Base-by-base conservation (phyloP, 2,797 vertebrate species). In the Acipenser ruthenus region DNA sequence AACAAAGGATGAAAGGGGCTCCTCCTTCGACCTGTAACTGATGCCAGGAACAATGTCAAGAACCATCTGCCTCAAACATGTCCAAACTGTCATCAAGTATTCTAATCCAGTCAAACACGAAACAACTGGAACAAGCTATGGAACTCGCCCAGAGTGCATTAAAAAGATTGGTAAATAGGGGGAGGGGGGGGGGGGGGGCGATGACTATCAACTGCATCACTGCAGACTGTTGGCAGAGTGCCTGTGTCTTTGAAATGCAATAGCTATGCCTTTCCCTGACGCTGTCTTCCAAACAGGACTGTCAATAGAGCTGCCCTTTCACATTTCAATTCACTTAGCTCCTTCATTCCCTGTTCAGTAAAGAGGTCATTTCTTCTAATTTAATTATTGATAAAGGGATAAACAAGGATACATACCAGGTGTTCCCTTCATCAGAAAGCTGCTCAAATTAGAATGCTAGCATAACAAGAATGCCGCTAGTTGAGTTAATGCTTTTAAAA, bases 41-140 rank as follows among this genome's bases (percentile, higher is more conserved):
- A 94, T 91, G 91, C 89, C 90, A 87, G 88, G 85, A 86, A 87
- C 86, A 86, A 88, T 83, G 88, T 93, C 90, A 90, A 88, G 87
- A 91, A 88, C 91, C 93, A 93, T 93, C 92, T 94, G 94, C 89
- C 86, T 93, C 85, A 82, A 82, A 90, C 89, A 90, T 89, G 90
- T 94, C 88, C 84, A 77, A 86, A 84, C 89, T 94, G 92, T 93
- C 92, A 90, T 90, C 86, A 88, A 87, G 86, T 88, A 93, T 93
- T 93, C 82, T 91, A 91, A 92, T 91, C 83, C 88, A 87, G 87
- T 75, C 80, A 88, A 91, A 91, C 82, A 82, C 86, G 88, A 88
- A 88, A 88, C 83, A 89, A 88, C 81, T 84, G 85, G 84, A 91
- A 86, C 88, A 87, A 86, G 88, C 84, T 86, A 81, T 84, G 84